Percentiles rank a stretch among this genome's conserved stretches.
These are phyloP conservation scores for Drosophila cardini DNA, from an alignment of 1,140 invertebrate genomes.

Conservation along the genomic window DNA sequence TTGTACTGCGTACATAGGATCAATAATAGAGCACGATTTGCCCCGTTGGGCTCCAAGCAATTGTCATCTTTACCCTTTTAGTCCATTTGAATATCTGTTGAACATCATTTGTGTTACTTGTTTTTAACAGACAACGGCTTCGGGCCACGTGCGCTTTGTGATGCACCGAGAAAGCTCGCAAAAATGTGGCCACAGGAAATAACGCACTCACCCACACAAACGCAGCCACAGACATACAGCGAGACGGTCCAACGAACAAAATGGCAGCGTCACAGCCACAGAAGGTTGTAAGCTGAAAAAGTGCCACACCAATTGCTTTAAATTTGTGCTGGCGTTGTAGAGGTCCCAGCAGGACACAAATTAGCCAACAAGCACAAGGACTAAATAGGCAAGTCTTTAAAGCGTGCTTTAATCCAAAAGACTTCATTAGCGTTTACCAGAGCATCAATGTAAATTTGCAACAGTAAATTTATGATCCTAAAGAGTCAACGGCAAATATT, in stretches of 20 bases:
- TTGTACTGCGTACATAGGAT: no score
- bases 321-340: not conserved
- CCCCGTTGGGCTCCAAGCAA: no score
- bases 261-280: slow-evolving; percentile 24
- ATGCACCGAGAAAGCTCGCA: not conserved
- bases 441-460: slow-evolving; percentile 36
- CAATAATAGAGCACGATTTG: no score
- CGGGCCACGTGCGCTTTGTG: not conserved
- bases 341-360: not conserved
- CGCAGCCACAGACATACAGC: no score
- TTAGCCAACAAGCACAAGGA: slow-evolving; percentile 25
- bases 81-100: not conserved
- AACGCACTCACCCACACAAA: not conserved
- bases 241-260: slow-evolving; percentile 6
- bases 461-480: slow-evolving; percentile 49
- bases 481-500: slow-evolving; percentile 37
- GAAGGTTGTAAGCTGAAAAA: slow-evolving; percentile 1
- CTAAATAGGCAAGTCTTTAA: slow-evolving; percentile 19
- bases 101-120: not conserved
- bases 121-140: not conserved
- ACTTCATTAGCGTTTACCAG: slow-evolving; percentile 49
- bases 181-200: slow-evolving; percentile 36
- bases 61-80: not conserved
- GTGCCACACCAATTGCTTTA: slow-evolving; percentile 23
- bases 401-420: not conserved